phyloP scores from a whole-genome alignment of 2,113 vertebrate species.

The Leptodactylus fuscus region DNA sequence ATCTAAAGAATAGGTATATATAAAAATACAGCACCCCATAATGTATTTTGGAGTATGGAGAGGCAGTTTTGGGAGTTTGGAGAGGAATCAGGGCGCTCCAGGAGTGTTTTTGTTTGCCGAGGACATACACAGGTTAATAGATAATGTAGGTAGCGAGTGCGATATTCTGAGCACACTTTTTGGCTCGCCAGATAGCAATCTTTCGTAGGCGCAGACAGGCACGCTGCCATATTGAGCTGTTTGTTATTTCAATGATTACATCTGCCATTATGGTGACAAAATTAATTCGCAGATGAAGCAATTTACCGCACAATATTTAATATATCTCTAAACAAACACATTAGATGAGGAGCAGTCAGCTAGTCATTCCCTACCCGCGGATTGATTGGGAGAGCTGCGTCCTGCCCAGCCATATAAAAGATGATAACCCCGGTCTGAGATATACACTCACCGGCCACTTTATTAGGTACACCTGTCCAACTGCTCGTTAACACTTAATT shows the following conservation, averaged over 20 bases:
- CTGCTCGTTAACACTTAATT: too few relatives aligned
- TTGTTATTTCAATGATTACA: neutral
- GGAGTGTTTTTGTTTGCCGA: neutral
- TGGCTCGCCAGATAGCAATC: neutral
- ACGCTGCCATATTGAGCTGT: neutral
- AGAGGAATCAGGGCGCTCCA: neutral
- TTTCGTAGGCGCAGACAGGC: neutral
- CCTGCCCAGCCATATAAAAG: neutral
- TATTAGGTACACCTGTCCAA: too few relatives aligned
- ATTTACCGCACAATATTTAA: neutral
- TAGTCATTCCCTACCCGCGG: neutral
- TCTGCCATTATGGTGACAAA: neutral
- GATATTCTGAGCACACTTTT: neutral
- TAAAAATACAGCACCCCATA: too few relatives aligned
- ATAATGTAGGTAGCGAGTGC: neutral
- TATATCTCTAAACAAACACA: neutral
- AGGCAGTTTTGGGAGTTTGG: neutral
- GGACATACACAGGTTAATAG: neutral
- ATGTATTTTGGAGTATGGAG: too few relatives aligned
- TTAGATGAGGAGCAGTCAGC: neutral
- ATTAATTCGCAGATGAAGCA: slow-evolving; percentile 17
- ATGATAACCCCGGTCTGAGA: neutral
- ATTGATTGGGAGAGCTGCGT: neutral
- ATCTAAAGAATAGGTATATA: too few relatives aligned
- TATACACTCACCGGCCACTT: too few relatives aligned